Base-by-base conservation (phyloP, 2,797 vertebrate species). In the Caiman crocodilus region DNA sequence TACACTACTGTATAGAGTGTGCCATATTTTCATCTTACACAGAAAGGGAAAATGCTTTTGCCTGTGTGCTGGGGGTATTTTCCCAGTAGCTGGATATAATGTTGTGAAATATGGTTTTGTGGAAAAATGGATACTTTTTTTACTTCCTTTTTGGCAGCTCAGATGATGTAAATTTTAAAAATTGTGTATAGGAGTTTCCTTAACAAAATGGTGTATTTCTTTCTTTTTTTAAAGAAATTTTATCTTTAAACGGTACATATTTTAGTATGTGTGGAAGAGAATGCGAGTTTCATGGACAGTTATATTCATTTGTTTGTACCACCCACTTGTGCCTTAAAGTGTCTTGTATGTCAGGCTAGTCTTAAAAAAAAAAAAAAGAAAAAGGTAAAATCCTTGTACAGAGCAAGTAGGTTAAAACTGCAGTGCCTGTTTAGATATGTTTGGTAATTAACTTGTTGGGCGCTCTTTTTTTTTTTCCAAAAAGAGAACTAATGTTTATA, bases 91-190 rank as follows among this genome's bases (percentile, higher is more conserved):
- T 98, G 98, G 98, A 98, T 98, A 98, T 91, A 87, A 98, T 98
- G 98, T 92, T 90, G 97, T 98, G 97, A 98, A 97, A 98, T 98
- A 98, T 95, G 99, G 98, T 98, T 98, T 98, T 98, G 98, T 99
- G 98, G 95, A 86, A 98, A 98, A 98, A 99, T 97, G 91, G 91
- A 98, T 98, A 98, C 97, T 98, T 98, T 96, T 98, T 96, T 94
- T 97, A 97, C 98, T 98, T 98, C 97, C 96, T 98, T 98, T 98
- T 98, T 98, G 99, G 99, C 99, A 99, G 99, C 99, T 99, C 99
- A 98, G 98, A 98, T 99, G 98, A 97, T 98, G 99, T 99, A 99
- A 98, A 99, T 99, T 98, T 97, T 96, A 97, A 98, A 42, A 98
- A 94, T 96, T 97, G 97, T 99, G 98, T 99, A 98, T 98, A 99